Percentiles rank a stretch among this genome's conserved stretches.
These are phyloP conservation scores for Sialia sialis DNA, from an alignment of 2,113 vertebrate genomes.

Conservation along the genomic window DNA sequence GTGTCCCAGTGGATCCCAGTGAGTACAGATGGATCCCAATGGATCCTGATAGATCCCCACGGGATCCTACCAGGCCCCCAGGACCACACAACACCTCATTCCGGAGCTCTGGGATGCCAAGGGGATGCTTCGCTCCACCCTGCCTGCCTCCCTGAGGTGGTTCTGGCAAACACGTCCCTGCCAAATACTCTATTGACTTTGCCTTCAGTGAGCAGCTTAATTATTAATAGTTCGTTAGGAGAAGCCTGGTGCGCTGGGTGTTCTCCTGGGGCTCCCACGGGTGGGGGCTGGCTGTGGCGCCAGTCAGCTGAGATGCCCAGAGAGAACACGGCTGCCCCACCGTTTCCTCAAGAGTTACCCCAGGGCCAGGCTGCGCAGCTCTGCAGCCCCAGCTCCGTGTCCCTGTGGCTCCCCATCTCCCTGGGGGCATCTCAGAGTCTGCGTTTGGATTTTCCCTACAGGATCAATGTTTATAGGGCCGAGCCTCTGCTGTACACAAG, in stretches of 20 bases:
- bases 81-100: neutral
- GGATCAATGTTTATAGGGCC: neutral
- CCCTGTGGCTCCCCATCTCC: neutral
- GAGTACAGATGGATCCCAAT: neutral
- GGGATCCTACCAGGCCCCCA: neutral
- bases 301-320: rapidly evolving
- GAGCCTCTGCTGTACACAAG: rapidly evolving
- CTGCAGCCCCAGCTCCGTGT: rapidly evolving
- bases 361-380: rapidly evolving
- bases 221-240: constrained; percentile 14
- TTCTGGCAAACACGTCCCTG: neutral
- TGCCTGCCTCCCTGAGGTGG: neutral
- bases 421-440: rapidly evolving
- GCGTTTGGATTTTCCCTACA: neutral
- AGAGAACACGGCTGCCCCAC: rapidly evolving
- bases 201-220: constrained; percentile 31
- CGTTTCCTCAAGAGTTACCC: neutral
- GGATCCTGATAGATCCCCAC: neutral
- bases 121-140: neutral
- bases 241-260: rapidly evolving
- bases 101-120: rapidly evolving
- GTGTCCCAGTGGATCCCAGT: neutral
- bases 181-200: constrained; percentile 39
- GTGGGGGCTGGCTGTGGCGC: rapidly evolving
- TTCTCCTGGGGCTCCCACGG: neutral